These are phyloP conservation scores for Petrolisthes manimaculis DNA, from an alignment of 2,888 invertebrate species.

Conservation along the genomic window DNA sequence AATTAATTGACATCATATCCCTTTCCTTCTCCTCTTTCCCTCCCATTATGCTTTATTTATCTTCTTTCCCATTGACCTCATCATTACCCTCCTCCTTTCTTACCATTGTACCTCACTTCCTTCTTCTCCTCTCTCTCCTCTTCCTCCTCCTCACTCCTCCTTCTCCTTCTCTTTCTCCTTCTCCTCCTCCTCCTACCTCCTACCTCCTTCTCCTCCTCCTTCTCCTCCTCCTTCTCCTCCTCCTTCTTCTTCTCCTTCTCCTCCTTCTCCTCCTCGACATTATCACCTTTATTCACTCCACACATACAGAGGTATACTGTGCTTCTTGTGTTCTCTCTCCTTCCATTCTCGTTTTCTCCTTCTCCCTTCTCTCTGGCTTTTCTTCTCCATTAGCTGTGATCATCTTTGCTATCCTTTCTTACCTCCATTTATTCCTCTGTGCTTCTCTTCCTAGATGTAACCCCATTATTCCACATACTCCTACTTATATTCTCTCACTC, in stretches of 20 bases:
- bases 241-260: not conserved
- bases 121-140: not conserved
- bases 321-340: not conserved
- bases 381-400: too few species aligned
- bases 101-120: too few species aligned
- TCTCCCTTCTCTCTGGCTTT: not conserved
- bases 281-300: not conserved
- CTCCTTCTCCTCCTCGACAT: not conserved
- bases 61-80: not conserved
- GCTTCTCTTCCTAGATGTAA: not conserved
- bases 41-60: not conserved
- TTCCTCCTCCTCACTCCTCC: not conserved
- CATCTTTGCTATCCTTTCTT: not conserved
- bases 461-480: not conserved
- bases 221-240: not conserved
- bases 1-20: too few species aligned
- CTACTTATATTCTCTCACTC: not conserved
- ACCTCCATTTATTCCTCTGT: not conserved
- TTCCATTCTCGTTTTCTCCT: not conserved
- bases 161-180: not conserved
- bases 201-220: not conserved
- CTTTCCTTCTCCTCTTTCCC: not conserved
- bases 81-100: not conserved
- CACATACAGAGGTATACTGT: not conserved
- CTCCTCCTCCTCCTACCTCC: not conserved